Evolutionary conservation across 2,113 vertebrate species (phyloP).

Genomic region (Paratilapia polleni): DNA sequence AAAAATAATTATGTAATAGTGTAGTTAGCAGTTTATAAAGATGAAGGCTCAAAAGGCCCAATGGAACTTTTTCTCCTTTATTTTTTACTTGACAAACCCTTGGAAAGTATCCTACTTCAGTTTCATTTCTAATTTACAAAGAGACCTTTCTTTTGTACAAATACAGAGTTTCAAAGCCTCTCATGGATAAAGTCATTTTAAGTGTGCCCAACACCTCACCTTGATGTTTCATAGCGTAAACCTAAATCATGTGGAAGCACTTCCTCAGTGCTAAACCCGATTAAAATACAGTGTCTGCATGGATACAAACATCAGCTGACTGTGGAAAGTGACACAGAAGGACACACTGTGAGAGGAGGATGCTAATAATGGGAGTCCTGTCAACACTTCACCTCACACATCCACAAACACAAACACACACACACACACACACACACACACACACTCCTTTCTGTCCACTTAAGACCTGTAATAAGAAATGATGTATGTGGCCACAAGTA

Average conservation of each 20-base stretch:
- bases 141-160: neutral
- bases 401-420: neutral
- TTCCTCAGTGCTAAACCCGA: neutral
- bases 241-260: neutral
- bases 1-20: neutral
- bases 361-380: conserved; percentile 51
- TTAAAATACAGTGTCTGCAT: conserved; percentile 9
- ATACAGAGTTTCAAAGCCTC: neutral
- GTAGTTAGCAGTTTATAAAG: neutral
- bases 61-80: neutral
- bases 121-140: neutral
- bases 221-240: conserved; percentile 5
- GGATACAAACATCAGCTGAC: conserved; percentile 30
- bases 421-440: neutral
- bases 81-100: neutral
- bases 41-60: neutral
- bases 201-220: conserved; percentile 1
- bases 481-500: neutral
- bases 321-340: conserved; percentile 44
- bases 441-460: neutral
- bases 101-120: neutral
- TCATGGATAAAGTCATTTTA: neutral
- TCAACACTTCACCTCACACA: conserved; percentile 42
- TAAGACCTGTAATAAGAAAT: neutral
- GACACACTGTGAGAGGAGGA: conserved; percentile 28